phyloP scores from a whole-genome alignment of 2,113 vertebrate genomes.

The Suricata suricatta region DNA sequence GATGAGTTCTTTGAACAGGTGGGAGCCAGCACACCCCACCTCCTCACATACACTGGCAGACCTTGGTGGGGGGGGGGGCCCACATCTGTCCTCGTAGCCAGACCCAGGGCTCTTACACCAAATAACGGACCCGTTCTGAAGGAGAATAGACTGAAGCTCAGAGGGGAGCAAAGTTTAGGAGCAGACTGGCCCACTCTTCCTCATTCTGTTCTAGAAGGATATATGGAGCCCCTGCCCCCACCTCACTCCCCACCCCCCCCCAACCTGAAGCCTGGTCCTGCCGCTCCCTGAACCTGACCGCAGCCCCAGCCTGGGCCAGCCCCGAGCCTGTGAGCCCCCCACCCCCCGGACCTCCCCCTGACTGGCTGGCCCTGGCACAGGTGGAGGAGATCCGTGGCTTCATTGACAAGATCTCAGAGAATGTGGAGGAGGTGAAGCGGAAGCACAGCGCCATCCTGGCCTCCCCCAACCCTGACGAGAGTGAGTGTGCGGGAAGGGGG shows the following conservation, averaged over 20 bases:
- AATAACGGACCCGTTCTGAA: not conserved
- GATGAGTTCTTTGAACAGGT: constrained; percentile 93
- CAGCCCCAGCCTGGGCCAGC: not conserved
- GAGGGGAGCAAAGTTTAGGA: not conserved
- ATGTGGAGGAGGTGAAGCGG: constrained; percentile 97
- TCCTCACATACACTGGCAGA: not conserved
- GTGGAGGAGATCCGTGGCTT: constrained; percentile 96
- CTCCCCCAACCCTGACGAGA: constrained; percentile 95
- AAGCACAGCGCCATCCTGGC: constrained; percentile 97
- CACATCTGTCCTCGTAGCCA: not conserved
- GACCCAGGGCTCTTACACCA: not conserved
- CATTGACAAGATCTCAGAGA: constrained; percentile 95
- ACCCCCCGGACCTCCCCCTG: not conserved
- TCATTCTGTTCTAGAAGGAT: not conserved
- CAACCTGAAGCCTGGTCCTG: not conserved
- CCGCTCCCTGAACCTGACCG: not conserved
- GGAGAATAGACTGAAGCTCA: not conserved
- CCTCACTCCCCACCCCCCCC: not conserved
- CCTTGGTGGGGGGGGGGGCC: not conserved
- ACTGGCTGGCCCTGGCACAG: constrained; percentile 77
- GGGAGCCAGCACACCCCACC: constrained; percentile 41
- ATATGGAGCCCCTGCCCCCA: not conserved
- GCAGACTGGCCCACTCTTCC: not conserved
- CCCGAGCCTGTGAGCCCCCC: not conserved
- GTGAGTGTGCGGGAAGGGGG: constrained; percentile 84